Conservation (phyloP, 2,888 invertebrate genomes). For the Alloscopus bannaensis region DNA sequence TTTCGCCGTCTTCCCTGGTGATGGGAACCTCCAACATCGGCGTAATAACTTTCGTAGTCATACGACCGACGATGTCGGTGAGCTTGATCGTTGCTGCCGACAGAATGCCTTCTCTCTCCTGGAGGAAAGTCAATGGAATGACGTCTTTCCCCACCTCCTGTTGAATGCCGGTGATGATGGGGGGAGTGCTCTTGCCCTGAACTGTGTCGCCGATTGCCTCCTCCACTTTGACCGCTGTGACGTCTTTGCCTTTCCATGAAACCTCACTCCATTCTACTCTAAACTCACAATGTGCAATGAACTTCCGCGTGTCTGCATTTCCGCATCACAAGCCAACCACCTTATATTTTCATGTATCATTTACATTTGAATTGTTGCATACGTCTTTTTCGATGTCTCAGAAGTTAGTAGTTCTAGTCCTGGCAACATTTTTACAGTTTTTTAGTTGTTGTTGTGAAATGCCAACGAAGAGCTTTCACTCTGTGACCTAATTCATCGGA, state of each 20-base stretch:
- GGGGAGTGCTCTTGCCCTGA: background rate
- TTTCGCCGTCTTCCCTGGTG: background rate
- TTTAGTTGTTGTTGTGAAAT: too few species aligned
- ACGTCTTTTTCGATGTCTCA: too few species aligned
- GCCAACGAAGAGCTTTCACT: too few species aligned
- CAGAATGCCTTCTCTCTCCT: constrained; percentile 1
- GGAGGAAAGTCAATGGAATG: background rate
- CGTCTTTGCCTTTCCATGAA: background rate
- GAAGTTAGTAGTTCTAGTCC: too few species aligned
- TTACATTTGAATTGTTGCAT: too few species aligned
- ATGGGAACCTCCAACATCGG: background rate
- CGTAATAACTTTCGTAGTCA: constrained; percentile 9
- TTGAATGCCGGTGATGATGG: background rate
- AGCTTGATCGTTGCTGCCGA: too few species aligned
- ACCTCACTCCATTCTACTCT: too few species aligned
- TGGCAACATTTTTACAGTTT: too few species aligned
- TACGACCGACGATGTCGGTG: background rate
- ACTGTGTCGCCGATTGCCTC: background rate
- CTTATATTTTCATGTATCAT: too few species aligned
- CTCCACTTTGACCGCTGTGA: background rate
- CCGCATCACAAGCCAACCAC: too few species aligned
- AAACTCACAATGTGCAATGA: too few species aligned
- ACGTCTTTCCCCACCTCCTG: background rate
- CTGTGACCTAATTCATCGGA: background rate
- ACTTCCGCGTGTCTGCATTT: too few species aligned